Evolutionary conservation across 2,888 invertebrate species (phyloP).

Genomic region (Sabatieria punctata): DNA sequence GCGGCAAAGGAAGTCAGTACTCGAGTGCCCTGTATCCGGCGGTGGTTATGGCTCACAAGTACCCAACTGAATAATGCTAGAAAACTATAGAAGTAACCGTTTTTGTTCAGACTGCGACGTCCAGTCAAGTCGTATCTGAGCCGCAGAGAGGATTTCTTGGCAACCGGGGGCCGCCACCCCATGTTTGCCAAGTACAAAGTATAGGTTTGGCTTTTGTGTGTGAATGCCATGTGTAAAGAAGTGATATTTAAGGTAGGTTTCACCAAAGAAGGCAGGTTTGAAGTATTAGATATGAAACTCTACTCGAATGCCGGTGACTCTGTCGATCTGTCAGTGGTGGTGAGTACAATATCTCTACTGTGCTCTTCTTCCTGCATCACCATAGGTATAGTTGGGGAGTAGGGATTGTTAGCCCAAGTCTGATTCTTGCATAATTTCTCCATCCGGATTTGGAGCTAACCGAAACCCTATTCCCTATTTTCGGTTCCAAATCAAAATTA

Average conservation of each 20-base stretch:
- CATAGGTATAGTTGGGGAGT: too few relatives aligned
- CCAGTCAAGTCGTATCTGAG: conserved; percentile 74
- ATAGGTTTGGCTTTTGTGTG: neutral
- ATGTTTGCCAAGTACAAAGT: conserved; percentile 62
- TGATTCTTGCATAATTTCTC: too few relatives aligned
- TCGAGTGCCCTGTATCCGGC: conserved; percentile 9
- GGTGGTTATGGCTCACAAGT: conserved; percentile 10
- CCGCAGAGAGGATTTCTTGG: conserved; percentile 76
- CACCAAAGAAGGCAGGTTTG: conserved; percentile 53
- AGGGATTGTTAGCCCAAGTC: too few relatives aligned
- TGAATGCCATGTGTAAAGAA: neutral
- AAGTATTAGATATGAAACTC: conserved; percentile 51
- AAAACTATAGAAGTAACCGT: too few relatives aligned
- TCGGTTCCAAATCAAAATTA: too few relatives aligned
- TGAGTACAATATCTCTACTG: conserved; percentile 14
- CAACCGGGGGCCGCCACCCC: conserved; percentile 72
- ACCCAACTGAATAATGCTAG: too few relatives aligned
- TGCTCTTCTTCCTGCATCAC: too few relatives aligned
- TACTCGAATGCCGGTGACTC: conserved; percentile 70
- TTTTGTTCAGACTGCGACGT: conserved; percentile 25
- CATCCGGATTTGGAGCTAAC: too few relatives aligned
- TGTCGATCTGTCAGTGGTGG: conserved; percentile 49
- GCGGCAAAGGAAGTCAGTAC: conserved; percentile 16
- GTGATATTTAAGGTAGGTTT: conserved; percentile 14
- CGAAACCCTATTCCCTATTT: too few relatives aligned